Conservation (phyloP, 2,113 vertebrate genomes). For the Dicaeum eximium region DNA sequence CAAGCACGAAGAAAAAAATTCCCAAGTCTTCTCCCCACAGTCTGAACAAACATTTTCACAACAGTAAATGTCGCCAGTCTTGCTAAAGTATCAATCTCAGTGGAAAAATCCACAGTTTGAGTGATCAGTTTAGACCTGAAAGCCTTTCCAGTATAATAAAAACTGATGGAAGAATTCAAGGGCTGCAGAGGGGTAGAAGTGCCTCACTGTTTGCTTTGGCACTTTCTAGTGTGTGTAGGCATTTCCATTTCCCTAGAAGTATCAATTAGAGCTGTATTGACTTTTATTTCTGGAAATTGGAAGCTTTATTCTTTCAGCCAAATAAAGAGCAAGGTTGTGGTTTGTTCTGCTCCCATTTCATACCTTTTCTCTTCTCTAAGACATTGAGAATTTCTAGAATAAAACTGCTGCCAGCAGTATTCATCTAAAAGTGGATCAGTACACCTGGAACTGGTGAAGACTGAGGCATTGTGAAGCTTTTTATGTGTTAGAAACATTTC, state of each 20-base stretch:
- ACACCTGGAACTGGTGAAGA: neutral
- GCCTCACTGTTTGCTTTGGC: conserved; percentile 52
- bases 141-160: conserved; percentile 50
- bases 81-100: neutral
- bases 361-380: neutral
- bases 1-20: neutral
- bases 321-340: neutral
- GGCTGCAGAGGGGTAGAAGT: conserved; percentile 11
- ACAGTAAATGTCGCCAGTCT: neutral
- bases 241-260: conserved; percentile 59
- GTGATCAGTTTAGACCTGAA: conserved; percentile 30
- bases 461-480: neutral
- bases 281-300: conserved; percentile 59
- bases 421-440: neutral
- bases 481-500: neutral
- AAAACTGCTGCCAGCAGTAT: neutral
- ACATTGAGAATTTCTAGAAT: neutral
- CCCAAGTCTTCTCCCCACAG: neutral
- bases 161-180: conserved; percentile 55
- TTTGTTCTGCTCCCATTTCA: neutral
- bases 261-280: conserved; percentile 54
- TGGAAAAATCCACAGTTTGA: conserved; percentile 50
- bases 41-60: conserved; percentile 11
- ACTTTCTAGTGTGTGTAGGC: neutral
- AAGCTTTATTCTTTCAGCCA: conserved; percentile 29